A percentile compares a stretch with the other conserved stretches of the same genome.
phyloP scores from a whole-genome alignment of 2,113 vertebrate genomes.

The Riparia riparia region DNA sequence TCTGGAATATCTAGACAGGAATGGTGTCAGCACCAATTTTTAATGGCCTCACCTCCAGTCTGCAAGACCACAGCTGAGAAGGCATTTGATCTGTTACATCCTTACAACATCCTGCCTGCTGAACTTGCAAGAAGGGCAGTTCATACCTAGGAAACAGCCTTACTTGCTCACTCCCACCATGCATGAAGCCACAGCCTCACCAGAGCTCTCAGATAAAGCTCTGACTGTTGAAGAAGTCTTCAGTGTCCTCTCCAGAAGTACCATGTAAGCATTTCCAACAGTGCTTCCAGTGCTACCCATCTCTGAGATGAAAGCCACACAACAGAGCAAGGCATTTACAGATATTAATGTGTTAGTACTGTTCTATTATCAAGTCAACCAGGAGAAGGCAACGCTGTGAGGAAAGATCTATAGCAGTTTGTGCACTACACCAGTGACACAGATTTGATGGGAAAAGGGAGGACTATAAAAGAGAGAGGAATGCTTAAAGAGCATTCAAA shows the following conservation, averaged over 20 bases:
- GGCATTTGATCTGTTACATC: rapidly evolving
- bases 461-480: neutral
- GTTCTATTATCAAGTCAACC: neutral
- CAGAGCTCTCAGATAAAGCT: neutral
- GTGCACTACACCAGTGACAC: neutral
- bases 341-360: neutral
- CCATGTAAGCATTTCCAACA: neutral
- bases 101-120: neutral
- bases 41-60: neutral
- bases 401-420: neutral
- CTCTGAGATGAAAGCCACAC: neutral
- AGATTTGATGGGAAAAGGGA: neutral
- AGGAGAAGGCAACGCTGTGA: neutral
- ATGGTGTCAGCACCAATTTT: neutral
- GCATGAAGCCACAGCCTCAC: neutral
- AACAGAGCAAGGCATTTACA: neutral
- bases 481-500: neutral
- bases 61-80: neutral
- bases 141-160: neutral
- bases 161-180: neutral
- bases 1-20: neutral
- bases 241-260: neutral
- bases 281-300: neutral
- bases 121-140: neutral
- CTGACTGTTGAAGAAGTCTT: neutral